phyloP scores from a whole-genome alignment of 2,888 invertebrate genomes.

The Sipunculus nudus region DNA sequence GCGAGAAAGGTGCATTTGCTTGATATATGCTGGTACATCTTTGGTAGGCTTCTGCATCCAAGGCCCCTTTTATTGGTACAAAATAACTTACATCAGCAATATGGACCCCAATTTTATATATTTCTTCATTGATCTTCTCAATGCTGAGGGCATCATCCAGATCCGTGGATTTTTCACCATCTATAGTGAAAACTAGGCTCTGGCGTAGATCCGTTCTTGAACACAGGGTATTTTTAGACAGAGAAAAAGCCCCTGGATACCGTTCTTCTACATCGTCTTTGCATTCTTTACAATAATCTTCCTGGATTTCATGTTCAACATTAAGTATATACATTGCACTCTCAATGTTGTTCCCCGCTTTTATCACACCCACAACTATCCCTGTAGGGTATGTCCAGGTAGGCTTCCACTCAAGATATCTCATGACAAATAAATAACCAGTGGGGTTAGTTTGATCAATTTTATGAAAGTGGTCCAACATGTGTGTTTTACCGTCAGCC shows the following conservation, averaged over 20 bases:
- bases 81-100: slow-evolving; percentile 37
- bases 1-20: slow-evolving; percentile 1
- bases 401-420: slow-evolving; percentile 51
- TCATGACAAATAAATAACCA: slow-evolving; percentile 49
- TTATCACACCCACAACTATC: slow-evolving; percentile 50
- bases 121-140: background rate
- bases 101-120: slow-evolving; percentile 26
- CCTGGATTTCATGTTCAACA: slow-evolving; percentile 44
- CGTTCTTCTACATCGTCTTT: slow-evolving; percentile 35
- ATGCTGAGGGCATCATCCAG: slow-evolving; percentile 43
- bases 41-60: slow-evolving; percentile 25
- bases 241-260: slow-evolving; percentile 35
- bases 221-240: slow-evolving; percentile 37
- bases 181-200: slow-evolving; percentile 49
- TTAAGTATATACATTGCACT: slow-evolving; percentile 44
- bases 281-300: slow-evolving; percentile 30
- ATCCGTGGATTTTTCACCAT: slow-evolving; percentile 31
- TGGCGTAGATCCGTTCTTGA: slow-evolving; percentile 42
- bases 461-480: slow-evolving; percentile 9
- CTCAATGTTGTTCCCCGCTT: slow-evolving; percentile 33
- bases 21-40: slow-evolving; percentile 27
- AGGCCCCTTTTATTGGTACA: slow-evolving; percentile 11
- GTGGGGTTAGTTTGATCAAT: slow-evolving; percentile 36
- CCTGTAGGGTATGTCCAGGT: slow-evolving; percentile 45
- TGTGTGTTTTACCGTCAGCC: background rate